These are phyloP conservation scores for Epicampocera succincta DNA, from an alignment of 2,888 invertebrate species.

Conservation along the genomic window DNA sequence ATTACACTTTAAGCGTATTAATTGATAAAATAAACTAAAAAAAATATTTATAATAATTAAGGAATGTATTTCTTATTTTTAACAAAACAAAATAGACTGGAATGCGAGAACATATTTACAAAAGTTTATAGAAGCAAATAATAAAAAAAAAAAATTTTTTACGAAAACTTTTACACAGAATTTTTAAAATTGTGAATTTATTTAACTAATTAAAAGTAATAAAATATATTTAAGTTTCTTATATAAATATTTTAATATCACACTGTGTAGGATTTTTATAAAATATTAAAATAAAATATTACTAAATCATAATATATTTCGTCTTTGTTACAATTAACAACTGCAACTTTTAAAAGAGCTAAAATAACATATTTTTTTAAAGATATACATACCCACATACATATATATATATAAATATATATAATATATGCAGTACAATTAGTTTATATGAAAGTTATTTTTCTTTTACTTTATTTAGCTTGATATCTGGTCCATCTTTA, in stretches of 20 bases:
- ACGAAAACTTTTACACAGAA: constrained; percentile 46
- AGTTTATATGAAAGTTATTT: too few species aligned
- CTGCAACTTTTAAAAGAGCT: too few species aligned
- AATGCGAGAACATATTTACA: constrained; percentile 55
- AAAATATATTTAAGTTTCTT: constrained; percentile 48
- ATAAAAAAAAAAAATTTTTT: constrained; percentile 32
- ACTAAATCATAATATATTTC: not conserved
- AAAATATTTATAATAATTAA: constrained; percentile 5
- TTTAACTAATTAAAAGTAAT: constrained; percentile 60
- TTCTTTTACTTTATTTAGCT: too few species aligned
- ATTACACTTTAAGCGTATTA: constrained; percentile 60
- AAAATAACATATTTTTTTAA: too few species aligned
- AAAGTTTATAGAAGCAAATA: too few species aligned
- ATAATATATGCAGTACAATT: too few species aligned
- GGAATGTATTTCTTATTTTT: constrained; percentile 26
- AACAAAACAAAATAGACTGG: constrained; percentile 39
- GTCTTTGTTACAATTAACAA: too few species aligned
- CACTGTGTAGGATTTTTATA: constrained; percentile 80
- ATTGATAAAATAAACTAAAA: constrained; percentile 25
- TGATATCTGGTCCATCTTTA: not conserved
- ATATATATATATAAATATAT: too few species aligned
- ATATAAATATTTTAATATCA: constrained; percentile 78
- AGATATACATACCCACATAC: too few species aligned
- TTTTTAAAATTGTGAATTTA: constrained; percentile 56
- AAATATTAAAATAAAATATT: constrained; percentile 17